Base-by-base conservation (phyloP, 2,888 invertebrate species). In the Pachliopta kotzebuea region DNA sequence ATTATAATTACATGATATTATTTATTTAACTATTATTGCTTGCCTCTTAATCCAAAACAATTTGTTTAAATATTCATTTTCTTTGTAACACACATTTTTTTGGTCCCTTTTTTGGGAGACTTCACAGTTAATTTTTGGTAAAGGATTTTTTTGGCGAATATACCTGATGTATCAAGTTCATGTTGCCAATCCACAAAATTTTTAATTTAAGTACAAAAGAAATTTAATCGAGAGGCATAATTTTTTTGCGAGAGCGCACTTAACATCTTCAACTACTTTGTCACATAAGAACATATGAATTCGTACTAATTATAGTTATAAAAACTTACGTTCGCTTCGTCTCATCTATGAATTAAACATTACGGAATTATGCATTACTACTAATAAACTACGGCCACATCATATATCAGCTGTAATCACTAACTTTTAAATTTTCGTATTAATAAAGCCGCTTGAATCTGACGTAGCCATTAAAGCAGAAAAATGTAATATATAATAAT, bases 401-500 rank as follows among this genome's bases (percentile, higher is more conserved):
- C 18, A n/a, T 18, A 26, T 26, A 18, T n/a, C n/a, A n/a, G 4
- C 11, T 45, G n/a, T n/a, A n/a, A 11, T n/a, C 2, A 14, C n/a
- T n/a, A n/a, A n/a, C n/a, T 2, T 37, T 11, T 37, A 17, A 37
- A 37, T 45, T n/a, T 18, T n/a, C 6, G n/a, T 7, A 18, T n/a
- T 45, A 8, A 3, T n/a, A 45, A 7, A 45, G 7, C 11, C 45
- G n/a, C 8, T 18, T 45, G 4, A n/a, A 45, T 18, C 6, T n/a
- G 45, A 6, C 18, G n/a, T 31, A 54, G 31, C 54, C 54, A 62
- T 31, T 45, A 54, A 63, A n/a, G 23, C 18, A 18, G 21, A 17
- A 9, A n/a, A 18, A 21, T 29, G 37, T 24, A 37, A 31, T 26
- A 23, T 63, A 54, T 42, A 58, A 26, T 2, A 45, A 57, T 45